Percentiles rank a stretch among this genome's conserved stretches.
phyloP scores from a whole-genome alignment of 1,140 invertebrate genomes.

The Formica exsecta region DNA sequence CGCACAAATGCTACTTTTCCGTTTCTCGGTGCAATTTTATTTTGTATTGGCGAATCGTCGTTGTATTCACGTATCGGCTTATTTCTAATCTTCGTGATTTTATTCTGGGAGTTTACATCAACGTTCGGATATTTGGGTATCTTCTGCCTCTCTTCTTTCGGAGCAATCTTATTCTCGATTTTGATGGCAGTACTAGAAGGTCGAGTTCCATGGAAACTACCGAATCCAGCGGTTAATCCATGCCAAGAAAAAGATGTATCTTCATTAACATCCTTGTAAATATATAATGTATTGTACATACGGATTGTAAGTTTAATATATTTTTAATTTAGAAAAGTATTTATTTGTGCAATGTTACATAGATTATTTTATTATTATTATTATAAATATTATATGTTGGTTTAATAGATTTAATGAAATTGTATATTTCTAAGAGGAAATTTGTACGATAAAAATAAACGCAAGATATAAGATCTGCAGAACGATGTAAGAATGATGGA shows the following conservation, averaged over 20 bases:
- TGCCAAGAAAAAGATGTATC: constrained; percentile 66
- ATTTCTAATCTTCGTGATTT: constrained; percentile 39
- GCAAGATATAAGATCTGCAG: too few species aligned
- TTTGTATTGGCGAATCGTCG: constrained; percentile 56
- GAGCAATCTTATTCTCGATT: constrained; percentile 78
- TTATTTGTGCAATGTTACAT: neutral
- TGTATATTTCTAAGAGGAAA: neutral
- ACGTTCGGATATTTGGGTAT: neutral
- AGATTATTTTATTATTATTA: constrained; percentile 17
- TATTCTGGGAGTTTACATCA: constrained; percentile 4
- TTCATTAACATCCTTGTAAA: constrained; percentile 70
- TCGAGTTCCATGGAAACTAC: constrained; percentile 35
- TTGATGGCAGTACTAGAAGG: constrained; percentile 7
- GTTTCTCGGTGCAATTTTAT: constrained; percentile 73
- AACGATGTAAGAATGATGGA: neutral
- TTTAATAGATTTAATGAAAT: neutral
- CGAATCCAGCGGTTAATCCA: constrained; percentile 69
- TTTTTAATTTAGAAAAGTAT: neutral
- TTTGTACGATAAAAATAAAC: too few species aligned
- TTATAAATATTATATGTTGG: neutral
- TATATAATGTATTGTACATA: neutral
- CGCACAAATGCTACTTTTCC: constrained; percentile 51
- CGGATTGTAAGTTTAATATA: neutral
- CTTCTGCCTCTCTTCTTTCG: constrained; percentile 44
- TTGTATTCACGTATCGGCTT: neutral